Evolutionary conservation across 1,140 invertebrate species (phyloP).

Genomic region (Heliconius melpomene): DNA sequence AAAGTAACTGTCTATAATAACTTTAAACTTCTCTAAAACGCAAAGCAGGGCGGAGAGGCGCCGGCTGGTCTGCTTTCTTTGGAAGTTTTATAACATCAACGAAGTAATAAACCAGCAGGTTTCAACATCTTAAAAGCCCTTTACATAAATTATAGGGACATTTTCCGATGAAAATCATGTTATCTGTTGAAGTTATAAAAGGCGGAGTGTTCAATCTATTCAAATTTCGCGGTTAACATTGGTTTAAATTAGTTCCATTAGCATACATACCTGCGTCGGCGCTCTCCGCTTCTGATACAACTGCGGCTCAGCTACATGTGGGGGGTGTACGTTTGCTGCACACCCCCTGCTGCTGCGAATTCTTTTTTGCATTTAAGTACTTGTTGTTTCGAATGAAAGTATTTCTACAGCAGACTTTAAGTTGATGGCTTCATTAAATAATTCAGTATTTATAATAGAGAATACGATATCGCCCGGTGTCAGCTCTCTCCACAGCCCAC

Average conservation of each 20-base stretch:
- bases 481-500: not conserved
- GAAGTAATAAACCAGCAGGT: not conserved
- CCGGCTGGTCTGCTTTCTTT: not conserved
- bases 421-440: too few relatives aligned
- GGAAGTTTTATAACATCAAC: slow-evolving; percentile 6
- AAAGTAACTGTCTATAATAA: not conserved
- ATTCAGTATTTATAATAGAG: too few relatives aligned
- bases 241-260: not conserved
- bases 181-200: not conserved
- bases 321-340: too few relatives aligned
- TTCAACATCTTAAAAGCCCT: slow-evolving; percentile 7
- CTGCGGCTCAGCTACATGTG: too few relatives aligned
- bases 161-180: slow-evolving; percentile 1
- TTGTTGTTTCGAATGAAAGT: too few relatives aligned
- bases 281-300: too few relatives aligned
- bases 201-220: not conserved
- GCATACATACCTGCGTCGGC: not conserved
- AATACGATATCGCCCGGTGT: not conserved
- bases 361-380: too few relatives aligned
- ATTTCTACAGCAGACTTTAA: too few relatives aligned
- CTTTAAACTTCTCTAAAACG: not conserved
- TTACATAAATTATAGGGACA: not conserved
- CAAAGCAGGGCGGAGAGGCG: not conserved
- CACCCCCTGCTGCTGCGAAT: too few relatives aligned
- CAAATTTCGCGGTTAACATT: not conserved